Conservation (phyloP, 2,797 vertebrate genomes). For the Octomys mimax region DNA sequence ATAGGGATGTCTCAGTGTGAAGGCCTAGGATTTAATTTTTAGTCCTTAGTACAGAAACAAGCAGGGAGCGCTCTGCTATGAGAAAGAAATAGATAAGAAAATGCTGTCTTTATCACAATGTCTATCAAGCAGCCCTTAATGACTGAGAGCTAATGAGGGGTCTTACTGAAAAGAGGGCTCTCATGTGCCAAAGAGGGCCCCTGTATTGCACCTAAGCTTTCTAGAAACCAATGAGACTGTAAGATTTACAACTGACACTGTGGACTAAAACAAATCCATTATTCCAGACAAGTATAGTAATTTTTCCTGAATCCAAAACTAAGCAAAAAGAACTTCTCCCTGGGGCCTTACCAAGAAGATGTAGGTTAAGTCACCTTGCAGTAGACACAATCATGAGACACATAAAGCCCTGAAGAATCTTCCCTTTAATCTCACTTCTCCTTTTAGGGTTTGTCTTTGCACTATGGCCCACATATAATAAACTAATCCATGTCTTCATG, state of each 20-base stretch:
- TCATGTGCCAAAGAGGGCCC: background rate
- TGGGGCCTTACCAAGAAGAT: background rate
- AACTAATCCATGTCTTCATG: background rate
- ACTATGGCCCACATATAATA: background rate
- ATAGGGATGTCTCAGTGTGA: background rate
- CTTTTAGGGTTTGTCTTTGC: background rate
- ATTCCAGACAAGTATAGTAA: background rate
- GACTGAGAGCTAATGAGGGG: background rate
- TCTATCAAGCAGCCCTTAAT: background rate
- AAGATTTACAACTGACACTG: background rate
- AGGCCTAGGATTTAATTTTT: background rate
- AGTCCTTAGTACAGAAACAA: background rate
- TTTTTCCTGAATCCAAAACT: background rate
- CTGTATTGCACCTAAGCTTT: background rate
- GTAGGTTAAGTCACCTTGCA: background rate
- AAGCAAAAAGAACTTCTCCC: background rate
- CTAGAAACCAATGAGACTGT: background rate
- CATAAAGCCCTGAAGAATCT: background rate
- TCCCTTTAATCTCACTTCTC: background rate
- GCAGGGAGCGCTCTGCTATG: background rate
- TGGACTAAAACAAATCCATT: conserved; percentile 16
- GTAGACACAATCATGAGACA: background rate
- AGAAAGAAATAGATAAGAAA: background rate
- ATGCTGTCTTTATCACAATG: background rate
- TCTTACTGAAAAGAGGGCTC: background rate